These are phyloP conservation scores for Lepus oiostolus DNA, from an alignment of 2,797 vertebrate species.

Conservation along the genomic window DNA sequence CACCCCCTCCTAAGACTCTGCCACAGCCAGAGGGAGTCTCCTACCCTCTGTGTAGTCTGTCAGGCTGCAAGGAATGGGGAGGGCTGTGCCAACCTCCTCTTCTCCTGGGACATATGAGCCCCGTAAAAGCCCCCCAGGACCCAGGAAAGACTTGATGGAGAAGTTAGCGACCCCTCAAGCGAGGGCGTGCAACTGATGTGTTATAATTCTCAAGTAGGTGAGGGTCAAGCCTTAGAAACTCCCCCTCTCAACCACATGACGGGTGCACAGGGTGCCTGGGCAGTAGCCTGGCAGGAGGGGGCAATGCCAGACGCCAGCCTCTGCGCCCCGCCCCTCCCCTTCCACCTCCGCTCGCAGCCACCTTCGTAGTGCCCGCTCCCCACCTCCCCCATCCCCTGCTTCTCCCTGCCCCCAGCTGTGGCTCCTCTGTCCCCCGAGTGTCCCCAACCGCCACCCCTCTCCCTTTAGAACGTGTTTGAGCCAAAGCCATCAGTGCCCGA, in stretches of 20 bases:
- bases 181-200: neutral
- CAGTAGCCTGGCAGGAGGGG: neutral
- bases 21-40: neutral
- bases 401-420: constrained; percentile 1
- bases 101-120: neutral
- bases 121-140: neutral
- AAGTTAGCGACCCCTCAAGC: constrained; percentile 12
- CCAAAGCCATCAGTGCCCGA: constrained; percentile 94
- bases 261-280: neutral
- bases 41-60: neutral
- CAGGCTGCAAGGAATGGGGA: neutral
- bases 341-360: neutral
- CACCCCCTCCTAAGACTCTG: neutral
- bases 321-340: neutral
- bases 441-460: constrained; percentile 64
- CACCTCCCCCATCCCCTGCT: neutral
- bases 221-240: neutral
- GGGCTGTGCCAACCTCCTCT: neutral
- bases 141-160: constrained; percentile 30
- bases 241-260: neutral
- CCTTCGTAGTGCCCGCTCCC: neutral
- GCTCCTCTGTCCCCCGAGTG: constrained; percentile 60
- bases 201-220: neutral
- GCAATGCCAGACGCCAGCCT: neutral
- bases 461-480: constrained; percentile 93